Evolutionary conservation across 2,797 vertebrate species (phyloP), one percentile per base, ranked within the genome.

Genomic region (Hippocampus kuda): DNA sequence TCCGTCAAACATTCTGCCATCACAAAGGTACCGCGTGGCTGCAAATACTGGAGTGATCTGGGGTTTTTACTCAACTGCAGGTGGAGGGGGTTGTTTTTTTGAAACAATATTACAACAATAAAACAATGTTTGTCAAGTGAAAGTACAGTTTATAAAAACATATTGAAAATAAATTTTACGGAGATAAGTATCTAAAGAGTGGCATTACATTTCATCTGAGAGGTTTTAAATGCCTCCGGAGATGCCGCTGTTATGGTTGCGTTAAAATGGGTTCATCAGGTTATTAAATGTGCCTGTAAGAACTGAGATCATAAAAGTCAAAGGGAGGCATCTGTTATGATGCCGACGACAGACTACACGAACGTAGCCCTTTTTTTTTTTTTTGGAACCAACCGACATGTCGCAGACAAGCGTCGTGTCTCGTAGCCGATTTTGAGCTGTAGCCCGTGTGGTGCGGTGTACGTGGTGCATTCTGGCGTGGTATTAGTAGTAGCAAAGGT

Each of bases 401-500:
- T 38, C 34, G 34, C 34, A 38, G 34, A 38, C 34, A 8, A 38
- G 34, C 34, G 34, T 38, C 0, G 34, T 34, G 34, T 6, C 34
- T 34, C 34, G 34, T 38, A 7, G 34, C 34, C 34, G 34, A 38
- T 8, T 38, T 38, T 38, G 34, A 38, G 34, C 8, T 38, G 34
- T 8, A 38, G 34, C 6, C 34, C 34, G 34, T 38, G 11, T 11
- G 11, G 9, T 57, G 67, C 60, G 62, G 34, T 38, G 34, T 38
- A 38, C 70, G 71, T 75, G 72, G 56, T 6, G 26, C 26, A 30
- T 26, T 15, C 5, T 30, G 24, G 26, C 24, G 26, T 59, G 56
- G 56, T 56, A 51, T 8, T 49, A 49, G 16, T 34, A 38, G 68
- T 68, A 71, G 68, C 77, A 60, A 79, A 68, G 71, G 82, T 56